Conservation (phyloP, 30 jellyfish, hydroid and myxozoan species). For the Rhopilema esculentum region DNA sequence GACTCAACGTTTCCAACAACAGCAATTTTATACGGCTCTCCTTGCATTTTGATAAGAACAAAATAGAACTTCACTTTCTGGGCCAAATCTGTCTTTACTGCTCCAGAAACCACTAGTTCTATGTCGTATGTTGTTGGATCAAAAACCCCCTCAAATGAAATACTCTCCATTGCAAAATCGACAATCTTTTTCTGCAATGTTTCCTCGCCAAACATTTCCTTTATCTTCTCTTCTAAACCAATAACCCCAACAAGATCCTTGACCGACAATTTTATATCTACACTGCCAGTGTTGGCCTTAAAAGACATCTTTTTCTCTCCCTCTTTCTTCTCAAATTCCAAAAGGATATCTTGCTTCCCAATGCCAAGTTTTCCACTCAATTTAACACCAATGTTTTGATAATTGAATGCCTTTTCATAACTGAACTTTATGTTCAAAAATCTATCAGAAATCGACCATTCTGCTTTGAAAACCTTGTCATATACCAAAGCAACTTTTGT, state of each 20-base stretch:
- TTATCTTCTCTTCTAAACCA: constrained; percentile 1
- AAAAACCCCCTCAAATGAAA: constrained; percentile 14
- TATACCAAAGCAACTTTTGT: background rate
- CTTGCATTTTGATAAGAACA: constrained; percentile 4
- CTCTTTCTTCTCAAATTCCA: constrained; percentile 24
- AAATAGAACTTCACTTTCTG: background rate
- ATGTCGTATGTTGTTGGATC: constrained; percentile 9
- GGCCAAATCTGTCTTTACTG: constrained; percentile 1
- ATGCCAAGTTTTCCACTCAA: constrained; percentile 13
- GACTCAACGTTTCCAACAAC: constrained; percentile 16
- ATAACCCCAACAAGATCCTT: constrained; percentile 10
- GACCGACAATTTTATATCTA: background rate
- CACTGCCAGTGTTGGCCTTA: background rate
- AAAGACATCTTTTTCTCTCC: constrained; percentile 7
- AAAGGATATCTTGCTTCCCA: constrained; percentile 24
- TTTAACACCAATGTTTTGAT: constrained; percentile 13
- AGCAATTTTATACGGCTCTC: constrained; percentile 33
- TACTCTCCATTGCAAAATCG: constrained; percentile 27
- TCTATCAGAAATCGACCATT: constrained; percentile 12
- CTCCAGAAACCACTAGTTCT: constrained; percentile 18
- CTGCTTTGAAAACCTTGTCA: background rate
- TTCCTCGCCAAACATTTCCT: constrained; percentile 23
- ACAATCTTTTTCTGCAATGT: constrained; percentile 17
- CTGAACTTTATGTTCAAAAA: background rate
- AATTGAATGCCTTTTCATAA: background rate